Base-by-base conservation (phyloP, 2,797 vertebrate genomes). In the Ispidina lecontei region DNA sequence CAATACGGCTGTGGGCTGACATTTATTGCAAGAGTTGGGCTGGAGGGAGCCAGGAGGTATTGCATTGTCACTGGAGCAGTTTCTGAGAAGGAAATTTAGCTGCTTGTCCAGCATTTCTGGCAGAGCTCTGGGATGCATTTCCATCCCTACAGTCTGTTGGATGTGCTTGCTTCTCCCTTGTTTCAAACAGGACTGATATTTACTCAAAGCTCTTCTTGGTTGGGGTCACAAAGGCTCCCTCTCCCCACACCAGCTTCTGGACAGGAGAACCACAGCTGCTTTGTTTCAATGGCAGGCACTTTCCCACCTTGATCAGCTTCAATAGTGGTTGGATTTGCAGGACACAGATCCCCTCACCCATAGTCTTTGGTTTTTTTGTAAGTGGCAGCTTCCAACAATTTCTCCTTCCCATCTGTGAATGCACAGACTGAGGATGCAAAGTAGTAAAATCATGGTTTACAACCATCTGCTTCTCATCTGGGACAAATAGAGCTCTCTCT, bases 1-100 rank as follows among this genome's bases (percentile, higher is more conserved):
- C 99, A 98, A 98, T 98, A 99, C 89, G 37, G 75, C 87, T 93
- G 76, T 75, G 68, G 87, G 88, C 87, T 96, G 94, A 95, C 93
- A 95, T 96, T 92, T 96, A 87, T 94, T 86, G 90, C 75, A 31
- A 73, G 71, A 96, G 69, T 84, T 95, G 81, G 72, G 89, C 95
- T 94, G 88, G 64, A 87, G 91, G 56, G 91, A 96, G 72, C 56
- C 74, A 81, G 93, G 71, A 95, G 88, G 84, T 74, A 82, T 76
- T 60, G 74, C 10, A 2, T 64, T 94, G 91, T 93, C 85, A 90
- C 80, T 37, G 47, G 69, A 94, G 49, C 72, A 33, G 37, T 58
- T 95, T 65, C 58, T 78, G 58, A 64, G 75, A 87, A 78, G 46
- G 80, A 78, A 89, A 89, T 91, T 93, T 76, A 71, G 70, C 85